A percentile compares a stretch with the other conserved stretches of the same genome.
These are phyloP conservation scores for Oligia fasciuncula DNA, from an alignment of 2,888 invertebrate species.

Conservation along the genomic window DNA sequence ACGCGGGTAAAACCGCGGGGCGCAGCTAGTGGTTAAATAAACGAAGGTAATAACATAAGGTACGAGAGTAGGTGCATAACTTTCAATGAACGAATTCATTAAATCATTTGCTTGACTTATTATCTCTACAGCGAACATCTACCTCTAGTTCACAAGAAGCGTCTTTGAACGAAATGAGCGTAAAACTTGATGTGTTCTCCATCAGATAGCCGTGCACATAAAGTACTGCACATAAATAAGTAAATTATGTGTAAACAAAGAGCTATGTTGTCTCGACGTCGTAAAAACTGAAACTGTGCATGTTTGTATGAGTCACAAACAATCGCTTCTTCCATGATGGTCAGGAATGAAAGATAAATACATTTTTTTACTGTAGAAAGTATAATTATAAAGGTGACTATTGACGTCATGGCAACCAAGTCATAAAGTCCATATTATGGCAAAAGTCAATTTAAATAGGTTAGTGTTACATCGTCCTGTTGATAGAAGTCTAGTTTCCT, in stretches of 20 bases:
- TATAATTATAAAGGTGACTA: neutral
- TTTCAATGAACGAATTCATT: slow-evolving; percentile 23
- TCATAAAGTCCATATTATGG: neutral
- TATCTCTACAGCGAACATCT: neutral
- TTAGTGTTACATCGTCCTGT: neutral
- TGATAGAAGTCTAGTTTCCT: neutral
- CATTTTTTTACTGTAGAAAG: too few relatives aligned
- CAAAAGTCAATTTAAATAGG: neutral
- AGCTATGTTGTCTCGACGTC: slow-evolving; percentile 53
- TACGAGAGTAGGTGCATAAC: neutral
- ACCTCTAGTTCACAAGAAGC: slow-evolving; percentile 12
- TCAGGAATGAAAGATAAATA: neutral
- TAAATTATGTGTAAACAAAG: slow-evolving; percentile 38
- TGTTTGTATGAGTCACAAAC: neutral
- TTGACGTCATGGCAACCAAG: neutral
- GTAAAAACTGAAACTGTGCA: slow-evolving; percentile 44
- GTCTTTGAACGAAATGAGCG: slow-evolving; percentile 22
- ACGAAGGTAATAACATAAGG: neutral
- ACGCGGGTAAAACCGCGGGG: too few relatives aligned
- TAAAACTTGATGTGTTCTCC: slow-evolving; percentile 46
- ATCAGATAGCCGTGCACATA: slow-evolving; percentile 28
- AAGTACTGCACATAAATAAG: slow-evolving; percentile 37
- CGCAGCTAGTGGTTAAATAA: too few relatives aligned
- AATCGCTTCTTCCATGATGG: neutral
- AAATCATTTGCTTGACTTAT: slow-evolving; percentile 28